Percentiles rank a stretch among this genome's conserved stretches.
These are phyloP conservation scores for Nemotelus nigrinus DNA, from an alignment of 2,888 invertebrate species.

Conservation along the genomic window DNA sequence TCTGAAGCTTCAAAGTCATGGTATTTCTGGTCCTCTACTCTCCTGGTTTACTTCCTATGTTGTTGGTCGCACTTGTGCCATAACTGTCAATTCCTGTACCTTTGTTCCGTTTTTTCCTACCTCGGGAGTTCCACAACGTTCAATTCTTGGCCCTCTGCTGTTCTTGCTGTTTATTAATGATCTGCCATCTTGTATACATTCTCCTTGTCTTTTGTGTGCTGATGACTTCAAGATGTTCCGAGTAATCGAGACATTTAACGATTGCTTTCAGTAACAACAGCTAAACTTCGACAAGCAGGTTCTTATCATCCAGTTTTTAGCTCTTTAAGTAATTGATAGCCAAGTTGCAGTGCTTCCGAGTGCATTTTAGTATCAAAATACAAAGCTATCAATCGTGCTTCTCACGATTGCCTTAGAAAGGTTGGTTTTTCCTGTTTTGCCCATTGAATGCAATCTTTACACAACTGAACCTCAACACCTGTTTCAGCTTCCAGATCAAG, in stretches of 20 bases:
- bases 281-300: slow-evolving; percentile 97
- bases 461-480: slow-evolving; percentile 91
- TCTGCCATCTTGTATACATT: no score
- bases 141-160: no score
- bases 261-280: slow-evolving; percentile 97
- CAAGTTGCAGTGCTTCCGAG: slow-evolving; percentile 83
- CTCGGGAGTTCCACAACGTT: no score
- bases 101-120: no score
- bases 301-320: slow-evolving; percentile 99
- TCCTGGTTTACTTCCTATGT: no score
- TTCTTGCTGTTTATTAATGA: no score
- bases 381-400: slow-evolving; percentile 92
- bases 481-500: slow-evolving; percentile 96
- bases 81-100: no score
- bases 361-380: slow-evolving; percentile 94
- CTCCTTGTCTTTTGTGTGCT: no score
- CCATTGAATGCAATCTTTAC: slow-evolving; percentile 99
- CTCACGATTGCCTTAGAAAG: slow-evolving; percentile 94
- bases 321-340: slow-evolving; percentile 89
- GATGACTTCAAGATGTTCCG: no score
- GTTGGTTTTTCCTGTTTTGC: slow-evolving; percentile 97
- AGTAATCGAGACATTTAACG: slow-evolving; percentile 74
- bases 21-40: no score
- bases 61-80: no score
- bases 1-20: no score